Evolutionary conservation across 2,113 vertebrate species (phyloP).

Genomic region (Hylia prasina): DNA sequence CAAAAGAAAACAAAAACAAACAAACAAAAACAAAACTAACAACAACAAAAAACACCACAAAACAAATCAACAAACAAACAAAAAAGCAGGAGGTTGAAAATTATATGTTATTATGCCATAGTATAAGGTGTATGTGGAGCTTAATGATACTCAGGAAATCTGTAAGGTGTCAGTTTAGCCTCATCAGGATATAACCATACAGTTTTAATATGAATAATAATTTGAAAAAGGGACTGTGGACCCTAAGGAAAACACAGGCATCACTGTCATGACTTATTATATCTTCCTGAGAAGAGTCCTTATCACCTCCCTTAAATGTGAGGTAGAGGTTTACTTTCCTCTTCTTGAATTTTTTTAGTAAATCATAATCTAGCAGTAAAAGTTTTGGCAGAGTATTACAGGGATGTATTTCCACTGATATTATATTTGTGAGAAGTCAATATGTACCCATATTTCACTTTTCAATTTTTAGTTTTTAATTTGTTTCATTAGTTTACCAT

Average conservation of each 20-base stretch:
- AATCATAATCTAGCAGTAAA: slow-evolving; percentile 14
- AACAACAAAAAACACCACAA: not conserved
- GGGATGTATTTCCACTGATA: not conserved
- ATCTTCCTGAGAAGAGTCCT: not conserved
- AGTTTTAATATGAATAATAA: not conserved
- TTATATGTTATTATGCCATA: not conserved
- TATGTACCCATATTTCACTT: slow-evolving; percentile 17
- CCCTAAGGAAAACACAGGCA: not conserved
- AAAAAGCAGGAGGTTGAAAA: not conserved
- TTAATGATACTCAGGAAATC: not conserved
- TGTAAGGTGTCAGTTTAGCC: not conserved
- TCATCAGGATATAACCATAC: not conserved
- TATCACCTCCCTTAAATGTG: not conserved
- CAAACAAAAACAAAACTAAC: not conserved
- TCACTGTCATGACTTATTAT: not conserved
- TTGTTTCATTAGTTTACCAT: slow-evolving; percentile 44
- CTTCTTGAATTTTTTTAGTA: not conserved
- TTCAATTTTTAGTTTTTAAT: slow-evolving; percentile 29
- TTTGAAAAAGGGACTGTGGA: not conserved
- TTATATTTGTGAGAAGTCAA: slow-evolving; percentile 4
- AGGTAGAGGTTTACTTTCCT: not conserved
- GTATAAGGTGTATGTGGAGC: not conserved
- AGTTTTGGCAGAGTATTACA: slow-evolving; percentile 9
- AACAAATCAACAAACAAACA: not conserved
- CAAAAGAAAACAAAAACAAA: not conserved